phyloP scores from a whole-genome alignment of 2,797 vertebrate species.

The Heterohyrax brucei region DNA sequence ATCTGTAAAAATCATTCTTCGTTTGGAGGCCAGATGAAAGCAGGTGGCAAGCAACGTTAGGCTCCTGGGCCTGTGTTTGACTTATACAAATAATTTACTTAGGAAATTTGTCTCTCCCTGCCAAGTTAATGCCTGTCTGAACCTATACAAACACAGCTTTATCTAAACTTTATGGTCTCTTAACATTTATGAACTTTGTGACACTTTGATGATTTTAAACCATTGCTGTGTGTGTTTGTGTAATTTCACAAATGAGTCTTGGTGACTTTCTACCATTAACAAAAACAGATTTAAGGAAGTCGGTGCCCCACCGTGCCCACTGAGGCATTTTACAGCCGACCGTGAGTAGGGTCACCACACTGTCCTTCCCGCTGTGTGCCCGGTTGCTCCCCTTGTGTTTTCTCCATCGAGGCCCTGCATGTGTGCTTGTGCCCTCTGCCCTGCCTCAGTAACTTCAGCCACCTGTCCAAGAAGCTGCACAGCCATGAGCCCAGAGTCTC shows the following conservation, averaged over 20 bases:
- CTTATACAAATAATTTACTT: background rate
- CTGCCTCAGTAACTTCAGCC: background rate
- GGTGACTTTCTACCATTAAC: background rate
- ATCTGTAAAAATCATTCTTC: slow-evolving; percentile 4
- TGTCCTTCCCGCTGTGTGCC: background rate
- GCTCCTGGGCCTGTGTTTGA: background rate
- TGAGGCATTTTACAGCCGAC: background rate
- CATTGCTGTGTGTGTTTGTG: background rate
- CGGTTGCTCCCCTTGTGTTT: background rate
- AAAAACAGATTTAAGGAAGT: background rate
- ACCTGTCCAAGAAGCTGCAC: slow-evolving; percentile 57
- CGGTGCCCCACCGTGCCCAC: background rate
- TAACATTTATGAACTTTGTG: background rate
- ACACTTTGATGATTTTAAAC: slow-evolving; percentile 18
- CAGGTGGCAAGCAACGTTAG: background rate
- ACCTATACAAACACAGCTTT: background rate
- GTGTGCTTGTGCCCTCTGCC: background rate
- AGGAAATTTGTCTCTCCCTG: background rate
- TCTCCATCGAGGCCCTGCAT: background rate
- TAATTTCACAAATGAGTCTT: slow-evolving; percentile 24
- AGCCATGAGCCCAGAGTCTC: slow-evolving; percentile 9
- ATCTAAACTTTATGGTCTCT: background rate
- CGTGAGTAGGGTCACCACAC: background rate
- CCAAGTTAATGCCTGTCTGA: background rate
- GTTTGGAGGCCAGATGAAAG: background rate